These are phyloP conservation scores for Chalcis sispes DNA, from an alignment of 2,888 invertebrate genomes.

Conservation along the genomic window DNA sequence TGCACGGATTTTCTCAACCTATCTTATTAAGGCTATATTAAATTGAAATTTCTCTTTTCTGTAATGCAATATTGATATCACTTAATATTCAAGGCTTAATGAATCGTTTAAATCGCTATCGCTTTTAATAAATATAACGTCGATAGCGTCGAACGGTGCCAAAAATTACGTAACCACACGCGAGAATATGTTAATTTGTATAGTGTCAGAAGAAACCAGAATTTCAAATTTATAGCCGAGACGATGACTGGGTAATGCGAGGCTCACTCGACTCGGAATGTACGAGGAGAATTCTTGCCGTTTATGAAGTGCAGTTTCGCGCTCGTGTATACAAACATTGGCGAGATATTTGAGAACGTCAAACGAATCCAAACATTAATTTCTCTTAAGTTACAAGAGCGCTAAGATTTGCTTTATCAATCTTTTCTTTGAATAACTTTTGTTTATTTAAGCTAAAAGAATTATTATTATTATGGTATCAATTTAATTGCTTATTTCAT, in stretches of 20 bases:
- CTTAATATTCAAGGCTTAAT: too few species aligned
- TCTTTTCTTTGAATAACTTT: background rate
- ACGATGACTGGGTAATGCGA: conserved; percentile 20
- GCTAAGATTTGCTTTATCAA: conserved; percentile 10
- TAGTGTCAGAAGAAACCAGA: conserved; percentile 27
- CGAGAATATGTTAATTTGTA: conserved; percentile 15
- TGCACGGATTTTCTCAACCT: too few species aligned
- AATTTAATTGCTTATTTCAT: too few species aligned
- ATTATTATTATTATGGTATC: too few species aligned
- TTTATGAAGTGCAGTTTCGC: conserved; percentile 22
- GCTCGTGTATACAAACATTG: conserved; percentile 34
- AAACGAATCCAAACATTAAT: conserved; percentile 35
- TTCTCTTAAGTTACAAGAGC: background rate
- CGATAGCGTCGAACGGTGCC: too few species aligned
- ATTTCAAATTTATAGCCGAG: conserved; percentile 18
- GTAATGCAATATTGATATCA: too few species aligned
- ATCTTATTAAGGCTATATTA: too few species aligned
- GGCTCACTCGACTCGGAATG: conserved; percentile 10
- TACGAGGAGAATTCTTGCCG: background rate
- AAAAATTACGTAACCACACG: too few species aligned
- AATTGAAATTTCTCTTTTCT: too few species aligned
- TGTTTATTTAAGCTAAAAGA: too few species aligned
- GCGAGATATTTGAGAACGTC: background rate
- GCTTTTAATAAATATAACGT: too few species aligned
- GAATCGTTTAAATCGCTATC: too few species aligned